Conservation (phyloP, 1,140 invertebrate species). For the Drosophila chauvacae region DNA sequence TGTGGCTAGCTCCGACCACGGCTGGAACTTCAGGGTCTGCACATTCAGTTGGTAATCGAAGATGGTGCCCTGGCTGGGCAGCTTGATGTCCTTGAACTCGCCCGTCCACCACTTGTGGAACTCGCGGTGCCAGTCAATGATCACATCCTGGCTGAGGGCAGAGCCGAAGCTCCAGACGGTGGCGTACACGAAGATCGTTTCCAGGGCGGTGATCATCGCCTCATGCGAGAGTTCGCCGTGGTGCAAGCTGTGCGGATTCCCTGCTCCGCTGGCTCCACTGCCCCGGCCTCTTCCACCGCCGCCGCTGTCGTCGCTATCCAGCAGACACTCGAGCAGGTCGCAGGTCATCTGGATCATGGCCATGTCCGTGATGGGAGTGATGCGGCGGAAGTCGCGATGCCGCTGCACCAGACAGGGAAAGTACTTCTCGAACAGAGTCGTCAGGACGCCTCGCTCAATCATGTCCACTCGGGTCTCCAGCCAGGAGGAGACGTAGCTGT, state of each 20-base stretch:
- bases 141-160: constrained; percentile 94
- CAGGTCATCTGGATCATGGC: constrained; percentile 96
- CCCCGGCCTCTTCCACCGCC: constrained; percentile 9
- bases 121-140: constrained; percentile 95
- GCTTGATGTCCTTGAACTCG: constrained; percentile 95
- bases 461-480: constrained; percentile 91
- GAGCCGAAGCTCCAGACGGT: constrained; percentile 98
- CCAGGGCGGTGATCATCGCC: constrained; percentile 84
- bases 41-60: constrained; percentile 96
- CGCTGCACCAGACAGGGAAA: constrained; percentile 94
- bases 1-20: constrained; percentile 91
- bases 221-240: constrained; percentile 64
- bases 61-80: constrained; percentile 92
- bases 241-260: constrained; percentile 63
- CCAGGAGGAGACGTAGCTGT: constrained; percentile 94
- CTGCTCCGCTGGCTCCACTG: constrained; percentile 1
- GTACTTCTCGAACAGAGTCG: constrained; percentile 97
- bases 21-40: constrained; percentile 93
- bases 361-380: constrained; percentile 96
- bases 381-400: constrained; percentile 94
- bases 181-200: constrained; percentile 96
- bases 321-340: constrained; percentile 93
- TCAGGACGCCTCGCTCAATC: constrained; percentile 91
- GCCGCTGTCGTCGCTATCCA: constrained; percentile 86
- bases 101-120: constrained; percentile 94